Evolutionary conservation across 2,888 invertebrate genomes (phyloP).

Genomic region (Cerceris ruficornis): DNA sequence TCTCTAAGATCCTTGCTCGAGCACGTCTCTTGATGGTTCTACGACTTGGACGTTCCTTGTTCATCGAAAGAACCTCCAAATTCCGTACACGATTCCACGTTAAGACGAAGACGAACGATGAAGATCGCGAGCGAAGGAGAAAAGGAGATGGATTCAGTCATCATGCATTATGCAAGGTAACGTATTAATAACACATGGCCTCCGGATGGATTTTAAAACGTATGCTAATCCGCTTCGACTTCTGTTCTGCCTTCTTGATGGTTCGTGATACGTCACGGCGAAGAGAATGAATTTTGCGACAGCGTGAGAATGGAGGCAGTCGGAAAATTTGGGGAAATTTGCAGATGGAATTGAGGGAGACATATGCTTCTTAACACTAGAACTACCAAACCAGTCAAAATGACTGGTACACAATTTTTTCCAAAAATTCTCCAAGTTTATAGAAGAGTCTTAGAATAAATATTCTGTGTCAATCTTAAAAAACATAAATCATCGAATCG

Average conservation of each 20-base stretch:
- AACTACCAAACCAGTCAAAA: too few relatives aligned
- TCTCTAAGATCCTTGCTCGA: constrained; percentile 36
- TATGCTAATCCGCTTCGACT: constrained; percentile 45
- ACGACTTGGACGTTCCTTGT: constrained; percentile 35
- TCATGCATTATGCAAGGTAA: constrained; percentile 62
- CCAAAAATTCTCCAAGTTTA: too few relatives aligned
- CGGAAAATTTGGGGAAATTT: neutral
- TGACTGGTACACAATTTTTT: too few relatives aligned
- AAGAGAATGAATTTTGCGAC: neutral
- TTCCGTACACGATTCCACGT: constrained; percentile 47
- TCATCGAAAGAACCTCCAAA: constrained; percentile 36
- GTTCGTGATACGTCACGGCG: neutral
- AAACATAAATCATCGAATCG: too few relatives aligned
- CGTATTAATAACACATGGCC: constrained; percentile 57
- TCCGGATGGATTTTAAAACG: constrained; percentile 43
- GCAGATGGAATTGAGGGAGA: neutral
- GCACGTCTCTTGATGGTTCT: constrained; percentile 20
- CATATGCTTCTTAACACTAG: neutral
- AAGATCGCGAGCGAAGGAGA: constrained; percentile 21
- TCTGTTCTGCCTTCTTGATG: constrained; percentile 4
- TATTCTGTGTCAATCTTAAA: too few relatives aligned
- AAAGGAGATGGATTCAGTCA: constrained; percentile 19
- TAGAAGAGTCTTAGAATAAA: too few relatives aligned
- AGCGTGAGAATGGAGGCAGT: constrained; percentile 7
- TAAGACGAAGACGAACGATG: constrained; percentile 50